Evolutionary conservation across 2,797 vertebrate genomes (phyloP), one percentile per base, ranked within the genome.

Genomic region (Schizopygopsis pylzovi): DNA sequence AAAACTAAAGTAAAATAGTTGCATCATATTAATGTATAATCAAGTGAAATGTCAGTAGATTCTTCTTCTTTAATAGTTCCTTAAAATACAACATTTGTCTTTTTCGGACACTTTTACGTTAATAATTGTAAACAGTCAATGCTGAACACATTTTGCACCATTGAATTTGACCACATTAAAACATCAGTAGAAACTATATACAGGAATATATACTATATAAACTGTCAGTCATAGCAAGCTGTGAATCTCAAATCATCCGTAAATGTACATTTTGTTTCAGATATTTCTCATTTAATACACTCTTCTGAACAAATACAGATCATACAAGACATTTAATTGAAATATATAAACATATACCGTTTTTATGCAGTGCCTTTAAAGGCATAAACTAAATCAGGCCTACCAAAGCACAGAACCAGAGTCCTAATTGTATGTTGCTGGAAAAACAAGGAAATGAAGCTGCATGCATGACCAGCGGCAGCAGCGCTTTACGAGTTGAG

Each of bases 381-480:
- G n/a, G 10, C 25, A 16, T 18, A 16, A 4, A 47, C 13, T 28
- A 49, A 22, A 76, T 54, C 28, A 39, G 18, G 12, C 18, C 9
- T 52, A 20, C 20, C 9, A 33, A 75, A 75, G 4, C 16, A 56
- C 49, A 76, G 47, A 54, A 37, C 28, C 47, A 54, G 20, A 76
- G 37, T 41, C 20, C 37, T 78, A 78, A 78, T 10, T 25, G 22
- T 22, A 25, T 25, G 54, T 61, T 12, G 15, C 65, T 25, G 41
- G 39, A 84, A 41, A 73, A 78, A 56, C 59, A 49, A 7, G 28
- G 6, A 61, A 25, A 72, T 76, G 10, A 79, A 79, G 43, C 25
- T 54, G 7, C 49, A 82, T 68, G 33, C 52, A 77, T 61, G 67
- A 39, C 59, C 81, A 43, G 22, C 6, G 79, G 63, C 83, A 70